Evolutionary conservation across 2,797 vertebrate genomes (phyloP).

Genomic region (Sus cebifrons): DNA sequence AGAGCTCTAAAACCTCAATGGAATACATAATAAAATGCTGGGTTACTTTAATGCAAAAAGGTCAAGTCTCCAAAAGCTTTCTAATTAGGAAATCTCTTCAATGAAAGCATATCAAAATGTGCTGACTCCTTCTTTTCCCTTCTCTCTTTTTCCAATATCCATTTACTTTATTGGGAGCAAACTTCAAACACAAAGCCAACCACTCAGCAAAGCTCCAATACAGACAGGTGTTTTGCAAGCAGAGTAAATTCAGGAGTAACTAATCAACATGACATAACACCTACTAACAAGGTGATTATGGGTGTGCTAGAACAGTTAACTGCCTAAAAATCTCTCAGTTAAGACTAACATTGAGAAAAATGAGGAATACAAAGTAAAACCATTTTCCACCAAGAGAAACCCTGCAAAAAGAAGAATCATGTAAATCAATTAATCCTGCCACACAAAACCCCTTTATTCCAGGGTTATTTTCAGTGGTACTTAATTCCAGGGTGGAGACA

Average conservation of each 20-base stretch:
- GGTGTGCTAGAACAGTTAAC: neutral
- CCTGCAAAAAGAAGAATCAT: conserved; percentile 29
- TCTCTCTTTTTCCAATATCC: conserved; percentile 56
- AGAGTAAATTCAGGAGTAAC: conserved; percentile 57
- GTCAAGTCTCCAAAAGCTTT: conserved; percentile 77
- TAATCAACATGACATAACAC: neutral
- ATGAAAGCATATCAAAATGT: conserved; percentile 71
- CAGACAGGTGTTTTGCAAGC: conserved; percentile 70
- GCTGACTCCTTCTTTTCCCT: conserved; percentile 11
- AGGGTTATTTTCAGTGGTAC: conserved; percentile 60
- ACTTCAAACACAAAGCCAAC: conserved; percentile 65
- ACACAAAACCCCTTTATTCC: conserved; percentile 69
- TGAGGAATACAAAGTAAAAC: conserved; percentile 17
- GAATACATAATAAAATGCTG: conserved; percentile 65
- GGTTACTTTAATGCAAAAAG: conserved; percentile 82
- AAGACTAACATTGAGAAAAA: conserved; percentile 47
- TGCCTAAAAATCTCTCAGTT: neutral
- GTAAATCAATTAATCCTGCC: neutral
- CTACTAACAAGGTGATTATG: neutral
- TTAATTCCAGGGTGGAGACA: conserved; percentile 71
- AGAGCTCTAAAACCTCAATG: conserved; percentile 70
- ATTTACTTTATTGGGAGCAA: conserved; percentile 70
- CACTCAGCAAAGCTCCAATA: conserved; percentile 57
- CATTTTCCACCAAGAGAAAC: conserved; percentile 59
- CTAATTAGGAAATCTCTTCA: conserved; percentile 78